These are phyloP conservation scores for Chiloscyllium punctatum DNA, from an alignment of 2,797 vertebrate genomes.

Conservation along the genomic window DNA sequence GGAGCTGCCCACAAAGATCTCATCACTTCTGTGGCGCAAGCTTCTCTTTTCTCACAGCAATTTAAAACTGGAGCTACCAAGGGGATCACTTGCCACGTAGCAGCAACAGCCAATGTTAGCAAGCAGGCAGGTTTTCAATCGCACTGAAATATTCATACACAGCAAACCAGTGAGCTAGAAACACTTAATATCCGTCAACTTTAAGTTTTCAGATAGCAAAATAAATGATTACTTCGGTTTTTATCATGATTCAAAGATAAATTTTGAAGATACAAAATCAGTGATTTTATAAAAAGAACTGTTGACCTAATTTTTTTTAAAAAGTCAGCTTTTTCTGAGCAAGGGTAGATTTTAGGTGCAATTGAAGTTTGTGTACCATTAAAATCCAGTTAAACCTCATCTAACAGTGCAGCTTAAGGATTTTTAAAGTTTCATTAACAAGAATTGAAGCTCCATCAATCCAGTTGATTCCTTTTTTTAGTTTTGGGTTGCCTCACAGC, in stretches of 20 bases:
- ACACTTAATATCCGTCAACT: background rate
- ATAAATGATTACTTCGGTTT: background rate
- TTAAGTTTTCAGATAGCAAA: background rate
- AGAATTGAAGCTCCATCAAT: background rate
- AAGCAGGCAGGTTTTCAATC: background rate
- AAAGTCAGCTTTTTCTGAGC: background rate
- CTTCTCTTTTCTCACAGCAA: background rate
- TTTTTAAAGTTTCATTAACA: background rate
- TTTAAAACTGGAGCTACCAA: background rate
- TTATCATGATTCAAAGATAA: too few species aligned
- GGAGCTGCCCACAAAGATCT: background rate
- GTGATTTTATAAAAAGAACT: background rate
- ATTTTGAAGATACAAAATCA: background rate
- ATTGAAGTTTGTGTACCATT: background rate
- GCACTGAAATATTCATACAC: background rate
- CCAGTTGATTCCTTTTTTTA: background rate
- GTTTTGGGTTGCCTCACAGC: background rate
- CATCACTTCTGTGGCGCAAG: background rate
- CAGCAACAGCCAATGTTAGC: background rate
- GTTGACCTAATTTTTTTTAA: background rate
- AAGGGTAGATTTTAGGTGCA: background rate
- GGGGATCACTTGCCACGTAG: background rate
- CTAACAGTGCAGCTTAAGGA: background rate
- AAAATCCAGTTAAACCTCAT: background rate
- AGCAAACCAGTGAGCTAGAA: background rate